These are phyloP conservation scores for Leucophenga montana DNA, from an alignment of 2,888 invertebrate species.

Conservation along the genomic window DNA sequence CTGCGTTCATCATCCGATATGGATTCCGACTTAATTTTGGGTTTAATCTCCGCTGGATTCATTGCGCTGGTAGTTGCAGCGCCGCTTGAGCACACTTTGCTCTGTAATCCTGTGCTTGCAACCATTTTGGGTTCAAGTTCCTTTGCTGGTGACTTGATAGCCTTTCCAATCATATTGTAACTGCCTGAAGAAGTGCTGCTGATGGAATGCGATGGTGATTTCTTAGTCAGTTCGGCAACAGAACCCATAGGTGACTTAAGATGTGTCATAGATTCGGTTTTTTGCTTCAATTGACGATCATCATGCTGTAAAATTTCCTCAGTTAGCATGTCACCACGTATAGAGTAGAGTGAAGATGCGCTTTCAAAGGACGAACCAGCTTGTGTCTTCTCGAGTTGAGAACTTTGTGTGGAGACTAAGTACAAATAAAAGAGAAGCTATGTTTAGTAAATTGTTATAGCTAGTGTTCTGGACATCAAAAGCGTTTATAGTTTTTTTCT, in stretches of 20 bases:
- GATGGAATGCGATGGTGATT: constrained; percentile 75
- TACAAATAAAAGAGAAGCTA: background rate
- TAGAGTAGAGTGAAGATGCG: constrained; percentile 86
- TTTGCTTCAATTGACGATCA: constrained; percentile 44
- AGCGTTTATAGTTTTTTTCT: constrained; percentile 11
- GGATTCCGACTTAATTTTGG: constrained; percentile 75
- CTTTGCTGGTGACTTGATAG: constrained; percentile 52
- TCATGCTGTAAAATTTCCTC: constrained; percentile 77
- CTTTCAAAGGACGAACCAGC: constrained; percentile 92
- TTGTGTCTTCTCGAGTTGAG: constrained; percentile 76
- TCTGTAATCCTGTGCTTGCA: constrained; percentile 33
- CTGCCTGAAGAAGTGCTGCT: constrained; percentile 77
- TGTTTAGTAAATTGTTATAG: background rate
- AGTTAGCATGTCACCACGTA: constrained; percentile 79
- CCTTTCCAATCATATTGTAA: constrained; percentile 74
- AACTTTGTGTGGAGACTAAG: constrained; percentile 72
- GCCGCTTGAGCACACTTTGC: constrained; percentile 25
- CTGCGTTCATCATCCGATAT: constrained; percentile 81
- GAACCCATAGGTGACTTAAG: constrained; percentile 53
- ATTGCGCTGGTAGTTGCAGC: background rate
- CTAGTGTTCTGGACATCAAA: background rate
- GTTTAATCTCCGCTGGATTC: constrained; percentile 46
- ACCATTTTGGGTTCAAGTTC: constrained; percentile 48
- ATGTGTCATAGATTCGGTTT: constrained; percentile 24
- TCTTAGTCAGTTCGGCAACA: constrained; percentile 50